Percentiles rank a stretch among this genome's conserved stretches.
phyloP scores from a whole-genome alignment of 2,797 vertebrate genomes.

The Coluber constrictor region DNA sequence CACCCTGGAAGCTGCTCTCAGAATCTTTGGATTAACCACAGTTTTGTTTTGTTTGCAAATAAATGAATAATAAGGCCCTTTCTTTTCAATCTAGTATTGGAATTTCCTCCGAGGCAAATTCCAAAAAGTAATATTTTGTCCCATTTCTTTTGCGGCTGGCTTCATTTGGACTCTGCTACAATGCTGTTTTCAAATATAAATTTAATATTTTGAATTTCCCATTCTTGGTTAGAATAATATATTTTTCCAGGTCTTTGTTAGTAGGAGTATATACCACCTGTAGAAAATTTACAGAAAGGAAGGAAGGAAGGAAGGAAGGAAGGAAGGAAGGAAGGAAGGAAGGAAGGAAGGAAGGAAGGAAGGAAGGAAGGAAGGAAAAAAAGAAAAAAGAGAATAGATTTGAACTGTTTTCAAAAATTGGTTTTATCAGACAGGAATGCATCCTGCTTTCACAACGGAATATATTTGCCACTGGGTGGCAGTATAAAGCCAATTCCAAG shows the following conservation, averaged over 20 bases:
- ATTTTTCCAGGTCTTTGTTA: not conserved
- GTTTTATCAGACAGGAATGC: not conserved
- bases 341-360: not conserved
- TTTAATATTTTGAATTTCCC: not conserved
- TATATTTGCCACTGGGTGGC: constrained; percentile 22
- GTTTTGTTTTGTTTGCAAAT: not conserved
- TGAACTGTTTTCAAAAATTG: not conserved
- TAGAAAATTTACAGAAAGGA: not conserved
- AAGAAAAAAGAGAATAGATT: too few species aligned
- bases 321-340: not conserved
- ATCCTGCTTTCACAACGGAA: not conserved
- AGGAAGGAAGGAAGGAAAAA: not conserved
- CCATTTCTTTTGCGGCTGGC: not conserved
- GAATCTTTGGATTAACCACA: not conserved
- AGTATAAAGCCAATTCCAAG: constrained; percentile 17
- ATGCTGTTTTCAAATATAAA: not conserved
- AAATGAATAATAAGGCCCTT: not conserved
- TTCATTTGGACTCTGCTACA: not conserved
- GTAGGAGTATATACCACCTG: not conserved
- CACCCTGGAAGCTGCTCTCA: not conserved
- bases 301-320: not conserved
- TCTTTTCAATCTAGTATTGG: not conserved
- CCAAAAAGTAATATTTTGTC: too few species aligned
- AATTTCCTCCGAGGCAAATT: not conserved
- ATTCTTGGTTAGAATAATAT: not conserved